Base-by-base conservation (phyloP, 1,140 invertebrate species). In the Drosophila subpulchrella region DNA sequence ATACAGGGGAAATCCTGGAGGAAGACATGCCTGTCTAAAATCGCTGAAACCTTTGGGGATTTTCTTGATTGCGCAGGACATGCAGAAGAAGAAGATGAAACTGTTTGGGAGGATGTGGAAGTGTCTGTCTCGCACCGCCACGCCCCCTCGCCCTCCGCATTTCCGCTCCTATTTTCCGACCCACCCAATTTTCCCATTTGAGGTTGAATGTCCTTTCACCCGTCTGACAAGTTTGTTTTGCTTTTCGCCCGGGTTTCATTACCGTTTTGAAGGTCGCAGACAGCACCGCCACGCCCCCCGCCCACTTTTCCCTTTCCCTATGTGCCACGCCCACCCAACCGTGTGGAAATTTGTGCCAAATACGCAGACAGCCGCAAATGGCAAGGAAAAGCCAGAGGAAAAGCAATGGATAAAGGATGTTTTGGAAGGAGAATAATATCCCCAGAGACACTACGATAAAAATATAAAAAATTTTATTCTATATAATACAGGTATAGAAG, bases 241-340 rank as follows among this genome's bases (percentile, higher is more conserved):
- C 59, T 30, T 34, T 63, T 75, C 48, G 65, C 67, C 42, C 53
- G 62, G 67, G 63, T 72, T 75, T 60, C 60, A 66, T 77, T 77
- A 55, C 53, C 61, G 38, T 66, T 70, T 57, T 77, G 81, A 84
- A 84, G 81, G 81, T 84, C 81, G 81, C 81, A 84, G 81, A 84
- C 81, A 80, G 59, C 56, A 47, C 47, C 60, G 38, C 55, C 38
- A 39, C 58, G 30, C 53, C 47, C 34, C 30, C 36, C 34, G 13
- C 17, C 24, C 32, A 34, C 1, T 10, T n/a, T 30, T 24, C 13
- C 27, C 6, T 24, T 5, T 6, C 27, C 46, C 13, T 27, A 6
- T 34, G 6, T 17, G 50, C 50, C 50, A 50, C 44, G 8, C 27
- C 34, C 57, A 20, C 13, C 34, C 13, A 36, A 44, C 54, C 44